phyloP scores from a whole-genome alignment of 1,140 invertebrate genomes.

The Scaptomyza graminum region DNA sequence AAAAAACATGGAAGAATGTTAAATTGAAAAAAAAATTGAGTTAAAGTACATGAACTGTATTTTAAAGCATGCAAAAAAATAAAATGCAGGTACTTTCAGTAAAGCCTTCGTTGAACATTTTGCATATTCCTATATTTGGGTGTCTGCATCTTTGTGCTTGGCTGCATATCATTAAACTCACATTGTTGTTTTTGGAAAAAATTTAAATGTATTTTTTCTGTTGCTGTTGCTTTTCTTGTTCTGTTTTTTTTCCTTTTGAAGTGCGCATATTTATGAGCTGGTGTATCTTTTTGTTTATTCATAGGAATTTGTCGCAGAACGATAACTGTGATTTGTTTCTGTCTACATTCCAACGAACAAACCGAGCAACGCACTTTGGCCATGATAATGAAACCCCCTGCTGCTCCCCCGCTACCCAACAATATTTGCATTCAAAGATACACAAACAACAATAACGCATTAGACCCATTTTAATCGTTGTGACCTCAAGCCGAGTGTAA shows the following conservation, averaged over 20 bases:
- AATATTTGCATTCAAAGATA: not conserved
- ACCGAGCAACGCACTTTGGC: not conserved
- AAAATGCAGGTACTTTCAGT: not conserved
- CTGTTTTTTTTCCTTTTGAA: not conserved
- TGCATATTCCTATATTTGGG: not conserved
- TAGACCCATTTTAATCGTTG: not conserved
- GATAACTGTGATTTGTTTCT: not conserved
- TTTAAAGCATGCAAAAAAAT: too few species aligned
- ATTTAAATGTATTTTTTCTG: slow-evolving; percentile 19
- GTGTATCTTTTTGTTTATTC: slow-evolving; percentile 17
- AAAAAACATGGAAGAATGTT: not conserved
- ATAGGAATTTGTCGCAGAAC: slow-evolving; percentile 4
- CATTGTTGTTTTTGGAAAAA: slow-evolving; percentile 16
- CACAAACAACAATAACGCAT: not conserved
- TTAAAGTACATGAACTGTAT: too few species aligned
- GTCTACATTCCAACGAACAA: not conserved
- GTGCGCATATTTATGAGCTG: slow-evolving; percentile 23
- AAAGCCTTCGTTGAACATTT: not conserved
- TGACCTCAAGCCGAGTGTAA: slow-evolving; percentile 15
- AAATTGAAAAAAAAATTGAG: too few species aligned
- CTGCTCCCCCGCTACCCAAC: not conserved
- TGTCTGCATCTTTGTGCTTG: slow-evolving; percentile 7
- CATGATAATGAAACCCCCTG: slow-evolving; percentile 1
- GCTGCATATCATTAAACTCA: slow-evolving; percentile 17
- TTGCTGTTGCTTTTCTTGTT: not conserved